Evolutionary conservation across 1,140 invertebrate genomes (phyloP).

Genomic region (Spodoptera litura): DNA sequence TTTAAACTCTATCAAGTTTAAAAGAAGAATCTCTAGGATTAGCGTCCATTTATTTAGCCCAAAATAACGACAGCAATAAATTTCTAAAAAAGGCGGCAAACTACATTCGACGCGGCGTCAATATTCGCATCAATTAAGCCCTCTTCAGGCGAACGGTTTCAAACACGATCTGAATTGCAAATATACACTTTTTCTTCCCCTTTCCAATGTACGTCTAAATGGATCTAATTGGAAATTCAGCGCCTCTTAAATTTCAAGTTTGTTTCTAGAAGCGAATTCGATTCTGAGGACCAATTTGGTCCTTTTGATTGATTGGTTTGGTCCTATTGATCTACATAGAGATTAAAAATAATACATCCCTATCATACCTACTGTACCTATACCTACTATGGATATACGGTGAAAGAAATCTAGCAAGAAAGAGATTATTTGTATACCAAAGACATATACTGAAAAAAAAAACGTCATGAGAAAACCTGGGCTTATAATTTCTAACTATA

Average conservation of each 20-base stretch:
- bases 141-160: constrained; percentile 61
- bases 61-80: constrained; percentile 31
- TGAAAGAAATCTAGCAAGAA: too few species aligned
- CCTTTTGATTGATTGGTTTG: not conserved
- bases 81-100: constrained; percentile 30
- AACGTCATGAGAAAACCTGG: too few species aligned
- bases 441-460: too few species aligned
- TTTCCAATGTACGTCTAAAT: constrained; percentile 58
- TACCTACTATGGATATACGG: too few species aligned
- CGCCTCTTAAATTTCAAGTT: constrained; percentile 48
- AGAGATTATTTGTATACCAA: too few species aligned
- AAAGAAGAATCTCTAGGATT: not conserved
- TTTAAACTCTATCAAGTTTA: too few species aligned
- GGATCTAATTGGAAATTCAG: constrained; percentile 69
- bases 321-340: too few species aligned
- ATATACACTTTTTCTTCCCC: constrained; percentile 65
- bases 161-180: constrained; percentile 75
- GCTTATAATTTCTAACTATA: too few species aligned
- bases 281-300: constrained; percentile 12
- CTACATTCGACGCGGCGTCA: constrained; percentile 42
- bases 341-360: too few species aligned
- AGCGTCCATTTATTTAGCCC: not conserved
- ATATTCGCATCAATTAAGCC: constrained; percentile 74
- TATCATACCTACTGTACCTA: too few species aligned
- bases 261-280: constrained; percentile 12